These are phyloP conservation scores for Hephaestus fuliginosus DNA, from an alignment of 2,797 vertebrate species.

Conservation along the genomic window DNA sequence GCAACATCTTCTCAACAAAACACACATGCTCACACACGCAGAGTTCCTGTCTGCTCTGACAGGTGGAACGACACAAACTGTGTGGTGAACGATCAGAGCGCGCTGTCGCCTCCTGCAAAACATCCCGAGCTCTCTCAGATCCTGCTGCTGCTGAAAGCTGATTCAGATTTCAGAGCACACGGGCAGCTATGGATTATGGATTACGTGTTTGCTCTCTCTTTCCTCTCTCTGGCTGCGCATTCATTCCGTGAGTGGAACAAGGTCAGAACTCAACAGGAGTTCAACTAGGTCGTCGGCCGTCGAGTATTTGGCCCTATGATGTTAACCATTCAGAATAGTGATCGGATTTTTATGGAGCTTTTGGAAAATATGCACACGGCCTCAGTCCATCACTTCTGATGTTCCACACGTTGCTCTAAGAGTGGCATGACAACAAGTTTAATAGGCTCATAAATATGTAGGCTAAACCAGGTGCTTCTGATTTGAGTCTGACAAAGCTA, in stretches of 20 bases:
- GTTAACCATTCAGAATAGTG: neutral
- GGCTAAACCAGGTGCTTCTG: neutral
- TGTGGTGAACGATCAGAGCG: constrained; percentile 12
- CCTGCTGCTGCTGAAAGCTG: constrained; percentile 47
- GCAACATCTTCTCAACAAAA: constrained; percentile 9
- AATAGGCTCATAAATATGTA: neutral
- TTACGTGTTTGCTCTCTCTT: constrained; percentile 49
- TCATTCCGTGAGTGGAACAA: constrained; percentile 26
- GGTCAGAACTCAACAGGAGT: constrained; percentile 47
- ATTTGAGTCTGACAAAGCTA: neutral
- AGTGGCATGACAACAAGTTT: neutral
- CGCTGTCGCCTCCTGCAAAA: constrained; percentile 28
- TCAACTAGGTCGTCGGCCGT: constrained; percentile 29
- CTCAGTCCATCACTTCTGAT: neutral
- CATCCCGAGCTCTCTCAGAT: constrained; percentile 30
- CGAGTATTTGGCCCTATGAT: neutral
- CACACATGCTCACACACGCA: neutral
- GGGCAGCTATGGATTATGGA: constrained; percentile 71
- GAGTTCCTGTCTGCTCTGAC: constrained; percentile 19
- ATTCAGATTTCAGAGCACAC: constrained; percentile 44
- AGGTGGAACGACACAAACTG: constrained; percentile 15
- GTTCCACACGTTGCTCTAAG: neutral
- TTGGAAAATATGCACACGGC: neutral
- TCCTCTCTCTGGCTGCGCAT: constrained; percentile 31
- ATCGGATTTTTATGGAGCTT: constrained; percentile 3